Evolutionary conservation across 2,113 vertebrate genomes (phyloP), one percentile per base, ranked within the genome.

Genomic region (Corythaixoides concolor): DNA sequence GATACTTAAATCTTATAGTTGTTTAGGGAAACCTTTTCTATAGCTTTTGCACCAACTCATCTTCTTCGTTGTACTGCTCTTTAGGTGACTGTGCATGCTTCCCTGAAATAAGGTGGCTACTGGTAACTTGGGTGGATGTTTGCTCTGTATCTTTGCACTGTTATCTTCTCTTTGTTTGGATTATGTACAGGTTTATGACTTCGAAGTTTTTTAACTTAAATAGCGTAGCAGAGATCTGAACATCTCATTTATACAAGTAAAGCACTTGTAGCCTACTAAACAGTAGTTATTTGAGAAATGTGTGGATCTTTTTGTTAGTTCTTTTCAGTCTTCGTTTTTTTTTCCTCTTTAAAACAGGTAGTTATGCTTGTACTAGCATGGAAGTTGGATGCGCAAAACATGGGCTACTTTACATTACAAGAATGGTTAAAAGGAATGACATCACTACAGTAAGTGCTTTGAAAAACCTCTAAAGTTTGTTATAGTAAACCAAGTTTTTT

Each of bases 361-460:
- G 99, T 99, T 97, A 99, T 99, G 99, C 98, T 99, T 95, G 99
- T 99, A 88, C 97, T 99, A 77, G 99, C 99, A 35, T 99, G 99
- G 99, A 99, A 99, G 97, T 97, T 99, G 97, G 99, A 99, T 97
- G 99, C 99, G 92, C 99, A 99, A 96, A 99, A 99, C 96, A 99
- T 99, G 99, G 99, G 99, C 59, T 99, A 99, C 97, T 99, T 99
- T 96, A 99, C 99, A 22, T 98, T 99, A 63, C 99, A 99, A 97
- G 99, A 99, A 95, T 99, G 99, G 99, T 98, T 99, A 79, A 99
- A 99, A 98, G 99, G 99, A 96, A 99, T 99, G 99, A 99, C 99
- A 74, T 99, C 99, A 28, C 96, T 99, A 96, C 99, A 99, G 99
- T 99, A 99, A 98, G 99, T 98, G 52, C 67, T 81, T 35, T 74